Base-by-base conservation (phyloP, 2,113 vertebrate species). In the Plectropomus leopardus region DNA sequence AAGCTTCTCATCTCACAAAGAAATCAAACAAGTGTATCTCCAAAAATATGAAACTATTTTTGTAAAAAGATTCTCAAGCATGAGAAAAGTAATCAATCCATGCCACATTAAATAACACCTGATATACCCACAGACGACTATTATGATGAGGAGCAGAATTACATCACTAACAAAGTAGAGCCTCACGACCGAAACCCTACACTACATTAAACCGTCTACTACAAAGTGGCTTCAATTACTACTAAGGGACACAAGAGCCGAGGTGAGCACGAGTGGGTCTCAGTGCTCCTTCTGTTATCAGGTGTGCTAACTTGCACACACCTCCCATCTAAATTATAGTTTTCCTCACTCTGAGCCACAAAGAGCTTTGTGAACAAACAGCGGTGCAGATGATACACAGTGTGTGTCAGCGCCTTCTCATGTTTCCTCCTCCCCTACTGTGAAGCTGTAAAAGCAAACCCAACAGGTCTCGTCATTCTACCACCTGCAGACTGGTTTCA, bases 321-420 rank as follows among this genome's bases (percentile, higher is more conserved):
- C 45, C 59, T 48, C 42, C 23, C 54, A 60, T 19, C 82, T 74
- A 80, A 91, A 90, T 86, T 72, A 87, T 60, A 85, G 84, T 63
- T 81, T 58, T 64, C 19, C 51, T 65, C 55, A 5, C 73, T 48
- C 26, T 24, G 83, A 63, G 76, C 66, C 51, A 78, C 44, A 47
- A 58, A 59, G 76, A 70, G 77, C 76, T 89, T 80, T 79, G 89
- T 82, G 86, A 85, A 86, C 86, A 86, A 86, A 83, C 85, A 81
- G 66, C 13, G 0, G 48, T 19, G 65, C 1, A 13, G 24, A 65
- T 86, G 83, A 88, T 77, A 80, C 79, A 66, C 58, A 45, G 68
- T 11, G 40, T 84, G 76, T 76, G 80, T 92, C 87, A 91, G 78
- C 45, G 1, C 74, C 72, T 86, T 84, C 87, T 92, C 77, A 28